Evolutionary conservation across 2,797 vertebrate species (phyloP), one percentile per base, ranked within the genome.

Genomic region (Odontamblyopus rebecca): DNA sequence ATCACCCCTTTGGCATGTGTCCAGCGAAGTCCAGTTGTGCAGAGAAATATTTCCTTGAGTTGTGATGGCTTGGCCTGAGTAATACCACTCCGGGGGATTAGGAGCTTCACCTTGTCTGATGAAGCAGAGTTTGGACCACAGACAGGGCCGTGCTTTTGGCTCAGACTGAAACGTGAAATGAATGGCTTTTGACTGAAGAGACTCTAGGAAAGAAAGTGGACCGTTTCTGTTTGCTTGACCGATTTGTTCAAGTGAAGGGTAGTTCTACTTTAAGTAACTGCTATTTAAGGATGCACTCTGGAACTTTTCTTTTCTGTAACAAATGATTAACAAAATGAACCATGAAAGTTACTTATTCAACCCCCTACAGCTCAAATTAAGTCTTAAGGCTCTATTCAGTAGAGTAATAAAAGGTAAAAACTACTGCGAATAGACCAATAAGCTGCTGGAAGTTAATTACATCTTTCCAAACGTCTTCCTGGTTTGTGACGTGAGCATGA

Each of bases 21-120:
- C 53, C 12, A 4, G 53, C 30, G 77, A 60, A 77, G 81, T 78
- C 80, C 84, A 70, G 82, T 68, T 80, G 78, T 83, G 79, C 29
- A 48, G 81, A 84, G 86, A 50, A 54, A 81, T 68, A 71, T 89
- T 88, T 88, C 82, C 75, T 85, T 68, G 61, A 75, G 30, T 78
- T 82, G 81, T 74, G 81, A 85, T 86, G 73, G 73, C 71, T 75
- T 23, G 4, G 68, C 72, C 78, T 81, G 81, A 88, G 69, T 86
- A 82, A 86, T 80, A 79, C 83, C 80, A 69, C 78, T 78, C 80
- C 50, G 3, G 67, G 79, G 83, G 74, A 68, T 72, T 70, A 67
- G 64, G 79, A n/a, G 32, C 53, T 67, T 57, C 75, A 84, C 70
- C 72, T 67, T 65, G 78, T 82, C 70, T 65, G 64, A 71, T 70